Base-by-base conservation (phyloP, 2,888 invertebrate genomes). In the Drosophila bunnanda region DNA sequence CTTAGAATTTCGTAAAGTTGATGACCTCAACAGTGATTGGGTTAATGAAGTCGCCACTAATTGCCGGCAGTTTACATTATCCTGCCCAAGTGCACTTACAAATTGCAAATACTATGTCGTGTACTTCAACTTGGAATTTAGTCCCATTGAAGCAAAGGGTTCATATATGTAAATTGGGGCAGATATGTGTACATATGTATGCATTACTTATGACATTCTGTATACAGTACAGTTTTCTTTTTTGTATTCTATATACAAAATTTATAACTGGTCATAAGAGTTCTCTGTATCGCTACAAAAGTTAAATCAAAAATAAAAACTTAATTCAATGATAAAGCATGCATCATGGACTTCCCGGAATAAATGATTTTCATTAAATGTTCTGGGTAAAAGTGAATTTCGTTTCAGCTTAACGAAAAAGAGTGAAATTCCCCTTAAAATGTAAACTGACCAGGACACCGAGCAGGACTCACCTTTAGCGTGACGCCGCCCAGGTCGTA, bases 401-500 rank as follows among this genome's bases (percentile, higher is more conserved):
- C 7, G n/a, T 22, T 38, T 28, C 9, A 20, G 36, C 15, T 30
- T 25, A 52, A 15, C 4, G 3, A 50, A 50, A 50, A 30, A 43
- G 41, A 36, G 32, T 17, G 10, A 48, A 48, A 28, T 60, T 39
- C 44, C 17, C 4, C 28, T 32, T 32, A 20, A 52, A 54, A 36
- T 62, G 64, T 36, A 41, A 38, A 46, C 28, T 20, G 44, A 25
- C 22, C 44, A 15, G 20, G 41, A 44, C 15, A 15, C 13, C 22
- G 22, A 15, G 4, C 13, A 12, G 25, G 36, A 90, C 91, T 91
- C 86, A 95, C 95, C 93, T 96, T 96, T 46, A 97, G 93, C 13
- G 95, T 95, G 77, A 95, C 94, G 44, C 96, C 96, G 38, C 96
- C 96, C 66, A 97, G 93, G 89, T 96, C 95, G 91, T 96, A 97